phyloP scores from a whole-genome alignment of 2,113 vertebrate species.

The Axis porcinus region DNA sequence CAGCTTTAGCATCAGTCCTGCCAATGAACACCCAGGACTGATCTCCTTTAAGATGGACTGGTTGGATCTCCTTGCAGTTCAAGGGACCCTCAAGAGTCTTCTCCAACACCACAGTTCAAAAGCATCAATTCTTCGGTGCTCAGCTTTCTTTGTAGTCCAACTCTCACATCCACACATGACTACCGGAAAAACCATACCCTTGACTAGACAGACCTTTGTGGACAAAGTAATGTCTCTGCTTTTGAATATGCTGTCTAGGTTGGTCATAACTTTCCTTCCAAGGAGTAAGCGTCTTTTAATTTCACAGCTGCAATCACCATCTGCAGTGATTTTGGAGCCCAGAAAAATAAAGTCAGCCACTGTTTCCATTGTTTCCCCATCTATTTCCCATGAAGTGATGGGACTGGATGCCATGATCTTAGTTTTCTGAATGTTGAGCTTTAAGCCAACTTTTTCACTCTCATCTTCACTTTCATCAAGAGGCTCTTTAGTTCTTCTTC shows the following conservation, averaged over 20 bases:
- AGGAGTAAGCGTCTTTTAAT: not conserved
- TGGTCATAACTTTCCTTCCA: not conserved
- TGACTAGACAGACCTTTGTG: not conserved
- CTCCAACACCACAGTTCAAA: not conserved
- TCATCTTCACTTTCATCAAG: not conserved
- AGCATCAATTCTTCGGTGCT: not conserved
- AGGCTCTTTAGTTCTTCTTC: not conserved
- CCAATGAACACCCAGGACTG: not conserved
- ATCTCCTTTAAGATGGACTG: not conserved
- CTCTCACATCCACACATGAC: not conserved
- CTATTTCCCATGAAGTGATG: not conserved
- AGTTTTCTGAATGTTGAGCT: not conserved
- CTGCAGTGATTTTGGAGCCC: not conserved
- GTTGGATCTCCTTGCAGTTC: not conserved
- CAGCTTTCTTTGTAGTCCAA: not conserved
- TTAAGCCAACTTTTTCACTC: not conserved
- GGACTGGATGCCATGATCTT: not conserved
- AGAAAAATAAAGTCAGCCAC: not conserved
- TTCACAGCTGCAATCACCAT: not conserved
- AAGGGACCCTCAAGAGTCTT: not conserved
- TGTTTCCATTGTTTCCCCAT: not conserved
- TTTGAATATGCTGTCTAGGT: not conserved
- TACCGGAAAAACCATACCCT: not conserved
- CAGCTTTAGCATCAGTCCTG: not conserved
- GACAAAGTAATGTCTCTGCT: not conserved